Base-by-base conservation (phyloP, 1,140 invertebrate genomes). In the Drosophila biarmipes region DNA sequence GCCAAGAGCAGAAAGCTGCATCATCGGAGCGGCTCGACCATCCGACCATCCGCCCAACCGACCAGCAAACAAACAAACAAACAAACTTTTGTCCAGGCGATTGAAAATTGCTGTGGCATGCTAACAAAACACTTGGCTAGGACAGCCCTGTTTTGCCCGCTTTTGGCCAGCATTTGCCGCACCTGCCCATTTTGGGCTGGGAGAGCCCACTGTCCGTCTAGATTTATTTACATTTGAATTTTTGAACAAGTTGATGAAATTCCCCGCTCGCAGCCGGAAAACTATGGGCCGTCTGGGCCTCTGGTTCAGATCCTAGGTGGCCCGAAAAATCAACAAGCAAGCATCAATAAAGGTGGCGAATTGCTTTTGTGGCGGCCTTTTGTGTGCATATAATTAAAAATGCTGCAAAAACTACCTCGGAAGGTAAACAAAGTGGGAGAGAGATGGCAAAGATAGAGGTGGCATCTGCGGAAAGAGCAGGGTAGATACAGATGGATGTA, bases 161-260 rank as follows among this genome's bases (percentile, higher is more conserved):
- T 11, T 46, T 43, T 17, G 46, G 37, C 45, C 51, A 21, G 42
- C 35, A 8, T 42, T 37, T 27, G 14, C 5, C 34, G 6, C 48
- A 61, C 35, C 56, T 15, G 35, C 57, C 45, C 43, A 40, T 40
- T 40, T 19, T 14, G 11, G 27, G 12, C 62, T 15, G 45, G 27
- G 15, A 45, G 21, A 35, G 49, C 45, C 15, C 46, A 49, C 45
- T 51, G 63, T 52, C 75, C 71, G 78, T 75, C 82, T 84, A 69
- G 79, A 87, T 89, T 87, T 87, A 87, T 87, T 87, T 87, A 89
- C 84, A 89, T 89, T 87, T 87, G 84, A 87, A 87, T 89, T 87
- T 87, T 89, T 87, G 84, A 87, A 79, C 84, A 87, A 87, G 79
- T 87, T 79, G 84, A 82, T 87, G 79, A 87, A 87, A 89, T 73